phyloP scores from a whole-genome alignment of 1,140 invertebrate genomes.

The Anagrus nilaparvatae region DNA sequence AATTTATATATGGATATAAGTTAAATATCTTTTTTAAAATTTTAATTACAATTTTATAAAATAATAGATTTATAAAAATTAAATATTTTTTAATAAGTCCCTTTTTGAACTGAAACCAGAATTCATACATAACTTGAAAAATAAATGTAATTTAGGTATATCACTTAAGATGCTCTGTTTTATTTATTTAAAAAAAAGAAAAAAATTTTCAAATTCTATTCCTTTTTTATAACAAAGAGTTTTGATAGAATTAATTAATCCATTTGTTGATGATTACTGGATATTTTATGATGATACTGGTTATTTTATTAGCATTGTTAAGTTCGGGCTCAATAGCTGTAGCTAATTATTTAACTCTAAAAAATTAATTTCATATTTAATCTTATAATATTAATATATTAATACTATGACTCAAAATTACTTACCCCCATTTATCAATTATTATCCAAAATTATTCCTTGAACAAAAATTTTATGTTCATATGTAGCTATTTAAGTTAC shows the following conservation, averaged over 20 bases:
- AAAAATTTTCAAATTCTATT: no score
- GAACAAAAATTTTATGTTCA: slow-evolving; percentile 98
- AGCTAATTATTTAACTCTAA: slow-evolving; percentile 88
- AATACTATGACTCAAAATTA: slow-evolving; percentile 17
- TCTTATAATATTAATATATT: slow-evolving; percentile 10
- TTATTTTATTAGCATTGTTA: slow-evolving; percentile 47
- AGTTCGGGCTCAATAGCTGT: slow-evolving; percentile 95
- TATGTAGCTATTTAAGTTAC: slow-evolving; percentile 96
- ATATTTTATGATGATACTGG: no score
- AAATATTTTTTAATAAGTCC: no score
- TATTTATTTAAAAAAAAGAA: no score
- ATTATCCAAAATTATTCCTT: slow-evolving; percentile 98
- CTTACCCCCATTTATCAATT: slow-evolving; percentile 99
- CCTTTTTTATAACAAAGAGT: slow-evolving; percentile 25
- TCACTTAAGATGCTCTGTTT: no score
- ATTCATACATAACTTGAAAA: not conserved
- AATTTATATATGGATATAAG: no score
- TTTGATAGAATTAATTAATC: slow-evolving; percentile 75
- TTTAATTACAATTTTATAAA: no score
- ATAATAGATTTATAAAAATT: no score
- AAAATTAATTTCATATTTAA: slow-evolving; percentile 15
- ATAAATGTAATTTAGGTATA: no score
- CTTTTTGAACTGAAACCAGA: not conserved
- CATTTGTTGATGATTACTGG: slow-evolving; percentile 80
- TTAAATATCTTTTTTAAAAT: no score